These are phyloP conservation scores for Isotomurus palustris DNA, from an alignment of 2,888 invertebrate species.

Conservation along the genomic window DNA sequence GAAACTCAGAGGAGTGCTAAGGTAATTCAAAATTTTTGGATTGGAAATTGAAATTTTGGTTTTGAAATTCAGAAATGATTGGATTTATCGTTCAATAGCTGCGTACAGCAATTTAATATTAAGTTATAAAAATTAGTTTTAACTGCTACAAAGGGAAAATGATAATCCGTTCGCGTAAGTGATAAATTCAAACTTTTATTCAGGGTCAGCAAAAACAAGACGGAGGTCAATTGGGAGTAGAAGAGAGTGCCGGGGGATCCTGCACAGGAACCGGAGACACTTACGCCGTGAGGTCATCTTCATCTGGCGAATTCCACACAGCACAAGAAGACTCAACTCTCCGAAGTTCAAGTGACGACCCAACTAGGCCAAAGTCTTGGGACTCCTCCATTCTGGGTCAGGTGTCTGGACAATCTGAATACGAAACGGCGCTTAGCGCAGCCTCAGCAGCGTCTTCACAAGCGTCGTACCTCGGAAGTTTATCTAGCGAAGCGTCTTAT, in stretches of 20 bases:
- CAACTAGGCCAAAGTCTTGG: slow-evolving; percentile 45
- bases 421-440: slow-evolving; percentile 42
- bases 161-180: neutral
- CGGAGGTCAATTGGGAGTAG: too few species aligned
- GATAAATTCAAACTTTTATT: neutral
- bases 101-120: neutral
- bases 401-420: slow-evolving; percentile 39
- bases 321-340: slow-evolving; percentile 40
- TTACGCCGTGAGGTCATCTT: slow-evolving; percentile 40
- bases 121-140: neutral
- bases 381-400: slow-evolving; percentile 44
- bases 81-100: neutral
- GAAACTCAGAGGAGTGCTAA: slow-evolving; percentile 56
- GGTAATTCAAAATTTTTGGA: too few species aligned
- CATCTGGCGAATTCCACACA: slow-evolving; percentile 44
- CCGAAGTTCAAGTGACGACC: slow-evolving; percentile 43
- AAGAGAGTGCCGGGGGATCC: slow-evolving; percentile 9
- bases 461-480: slow-evolving; percentile 42
- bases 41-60: too few species aligned
- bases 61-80: neutral
- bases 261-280: slow-evolving; percentile 39
- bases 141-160: neutral
- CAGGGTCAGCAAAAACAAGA: slow-evolving; percentile 8
- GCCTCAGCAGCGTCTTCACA: slow-evolving; percentile 39
- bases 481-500: slow-evolving; percentile 50